phyloP scores from a whole-genome alignment of 1,140 invertebrate species.

The Cherax destructor region DNA sequence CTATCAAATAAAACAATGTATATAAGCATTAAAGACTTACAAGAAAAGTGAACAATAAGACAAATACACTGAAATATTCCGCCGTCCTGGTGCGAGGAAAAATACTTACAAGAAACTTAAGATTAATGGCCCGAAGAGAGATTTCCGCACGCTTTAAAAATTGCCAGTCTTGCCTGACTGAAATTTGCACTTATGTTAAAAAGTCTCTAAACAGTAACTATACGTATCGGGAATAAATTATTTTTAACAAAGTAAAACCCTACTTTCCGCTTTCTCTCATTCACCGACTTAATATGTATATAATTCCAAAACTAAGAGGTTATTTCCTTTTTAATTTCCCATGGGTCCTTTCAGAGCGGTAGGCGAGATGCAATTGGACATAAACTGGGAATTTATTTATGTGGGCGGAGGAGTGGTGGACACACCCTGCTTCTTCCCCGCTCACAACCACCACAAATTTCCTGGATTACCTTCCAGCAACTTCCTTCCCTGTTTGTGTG shows the following conservation, averaged over 20 bases:
- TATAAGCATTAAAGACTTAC: too few relatives aligned
- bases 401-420: neutral
- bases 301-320: neutral
- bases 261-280: neutral
- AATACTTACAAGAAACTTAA: too few relatives aligned
- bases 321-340: slow-evolving; percentile 8
- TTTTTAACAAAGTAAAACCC: neutral
- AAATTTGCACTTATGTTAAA: too few relatives aligned
- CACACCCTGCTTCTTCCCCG: neutral
- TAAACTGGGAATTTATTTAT: neutral
- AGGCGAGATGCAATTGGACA: neutral
- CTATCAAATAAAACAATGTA: too few relatives aligned
- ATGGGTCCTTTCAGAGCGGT: neutral
- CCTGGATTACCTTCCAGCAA: too few relatives aligned
- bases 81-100: neutral
- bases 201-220: neutral
- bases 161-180: too few relatives aligned
- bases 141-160: too few relatives aligned
- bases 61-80: neutral
- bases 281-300: neutral
- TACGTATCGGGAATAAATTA: neutral
- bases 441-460: neutral
- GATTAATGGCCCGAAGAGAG: too few relatives aligned
- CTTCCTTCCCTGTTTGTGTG: too few relatives aligned
- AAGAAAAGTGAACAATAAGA: neutral